phyloP scores from a whole-genome alignment of 2,888 invertebrate species.

The Drosophila tanythrix region DNA sequence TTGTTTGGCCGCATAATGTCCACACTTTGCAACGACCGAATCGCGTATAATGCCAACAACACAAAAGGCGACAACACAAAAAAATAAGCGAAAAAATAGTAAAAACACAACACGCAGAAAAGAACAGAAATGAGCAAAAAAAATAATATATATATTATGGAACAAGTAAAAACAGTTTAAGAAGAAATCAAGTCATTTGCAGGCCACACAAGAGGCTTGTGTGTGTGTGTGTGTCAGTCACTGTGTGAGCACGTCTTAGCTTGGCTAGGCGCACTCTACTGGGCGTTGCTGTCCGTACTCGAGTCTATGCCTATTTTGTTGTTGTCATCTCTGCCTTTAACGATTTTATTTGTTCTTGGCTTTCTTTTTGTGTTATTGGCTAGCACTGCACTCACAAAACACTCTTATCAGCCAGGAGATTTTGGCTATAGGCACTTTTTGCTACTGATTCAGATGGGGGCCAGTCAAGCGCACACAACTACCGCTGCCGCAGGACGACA shows the following conservation, averaged over 20 bases:
- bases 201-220: slow-evolving; percentile 39
- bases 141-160: slow-evolving; percentile 10
- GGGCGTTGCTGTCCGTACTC: slow-evolving; percentile 52
- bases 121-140: slow-evolving; percentile 11
- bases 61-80: slow-evolving; percentile 26
- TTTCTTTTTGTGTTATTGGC: slow-evolving; percentile 8
- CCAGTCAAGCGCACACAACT: slow-evolving; percentile 72
- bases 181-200: slow-evolving; percentile 70
- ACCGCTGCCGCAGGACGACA: slow-evolving; percentile 76
- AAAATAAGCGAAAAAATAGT: slow-evolving; percentile 30
- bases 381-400: slow-evolving; percentile 45
- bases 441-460: slow-evolving; percentile 7
- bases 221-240: slow-evolving; percentile 15
- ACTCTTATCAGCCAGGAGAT: slow-evolving; percentile 27
- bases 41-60: slow-evolving; percentile 44
- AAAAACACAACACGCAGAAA: slow-evolving; percentile 24
- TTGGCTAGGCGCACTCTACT: slow-evolving; percentile 37
- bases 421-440: slow-evolving; percentile 6
- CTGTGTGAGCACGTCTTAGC: slow-evolving; percentile 35
- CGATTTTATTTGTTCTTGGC: slow-evolving; percentile 7
- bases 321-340: slow-evolving; percentile 17
- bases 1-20: slow-evolving; percentile 54
- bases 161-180: slow-evolving; percentile 54
- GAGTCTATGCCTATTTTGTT: slow-evolving; percentile 10
- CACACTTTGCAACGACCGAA: slow-evolving; percentile 45